Percentiles rank a stretch among this genome's conserved stretches.
These are phyloP conservation scores for Mastigias papua DNA, from an alignment of 30 jellyfish, hydroid and myxozoan species.

Conservation along the genomic window DNA sequence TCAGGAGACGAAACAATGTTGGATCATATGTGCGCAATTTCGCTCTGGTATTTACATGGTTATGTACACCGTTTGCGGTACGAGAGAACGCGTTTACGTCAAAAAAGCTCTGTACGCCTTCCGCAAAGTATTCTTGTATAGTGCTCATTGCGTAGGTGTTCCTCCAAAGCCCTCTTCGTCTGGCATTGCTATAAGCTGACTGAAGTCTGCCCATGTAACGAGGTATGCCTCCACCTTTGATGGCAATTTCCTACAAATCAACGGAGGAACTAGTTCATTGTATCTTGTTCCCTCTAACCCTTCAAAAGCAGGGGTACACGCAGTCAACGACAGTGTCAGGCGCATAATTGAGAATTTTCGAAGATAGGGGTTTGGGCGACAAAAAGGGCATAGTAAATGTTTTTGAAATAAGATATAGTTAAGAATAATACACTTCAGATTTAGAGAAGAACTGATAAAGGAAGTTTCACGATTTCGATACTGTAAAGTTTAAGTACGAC, in stretches of 20 bases:
- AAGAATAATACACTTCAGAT: too few relatives aligned
- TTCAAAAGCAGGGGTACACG: background rate
- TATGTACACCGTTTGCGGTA: constrained; percentile 76
- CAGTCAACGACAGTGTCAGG: too few relatives aligned
- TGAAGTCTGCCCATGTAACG: constrained; percentile 66
- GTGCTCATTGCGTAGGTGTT: constrained; percentile 82
- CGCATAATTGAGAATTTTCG: too few relatives aligned
- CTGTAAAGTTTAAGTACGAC: too few relatives aligned
- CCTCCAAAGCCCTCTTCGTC: constrained; percentile 78
- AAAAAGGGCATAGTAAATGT: too few relatives aligned
- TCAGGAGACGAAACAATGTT: constrained; percentile 62
- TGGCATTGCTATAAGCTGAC: constrained; percentile 73
- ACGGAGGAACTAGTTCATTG: background rate
- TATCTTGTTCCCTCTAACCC: background rate
- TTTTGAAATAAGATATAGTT: too few relatives aligned
- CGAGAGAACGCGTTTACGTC: constrained; percentile 78
- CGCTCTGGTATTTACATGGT: constrained; percentile 78
- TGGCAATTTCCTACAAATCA: constrained; percentile 63
- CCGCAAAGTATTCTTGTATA: constrained; percentile 77
- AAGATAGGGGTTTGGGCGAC: too few relatives aligned
- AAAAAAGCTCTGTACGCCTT: constrained; percentile 83
- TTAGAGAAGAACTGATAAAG: too few relatives aligned
- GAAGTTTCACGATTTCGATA: too few relatives aligned
- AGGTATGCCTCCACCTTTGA: constrained; percentile 81
- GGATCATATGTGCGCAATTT: constrained; percentile 71